Base-by-base conservation (phyloP, 2,888 invertebrate species). In the Scaptomyza caliginosa region DNA sequence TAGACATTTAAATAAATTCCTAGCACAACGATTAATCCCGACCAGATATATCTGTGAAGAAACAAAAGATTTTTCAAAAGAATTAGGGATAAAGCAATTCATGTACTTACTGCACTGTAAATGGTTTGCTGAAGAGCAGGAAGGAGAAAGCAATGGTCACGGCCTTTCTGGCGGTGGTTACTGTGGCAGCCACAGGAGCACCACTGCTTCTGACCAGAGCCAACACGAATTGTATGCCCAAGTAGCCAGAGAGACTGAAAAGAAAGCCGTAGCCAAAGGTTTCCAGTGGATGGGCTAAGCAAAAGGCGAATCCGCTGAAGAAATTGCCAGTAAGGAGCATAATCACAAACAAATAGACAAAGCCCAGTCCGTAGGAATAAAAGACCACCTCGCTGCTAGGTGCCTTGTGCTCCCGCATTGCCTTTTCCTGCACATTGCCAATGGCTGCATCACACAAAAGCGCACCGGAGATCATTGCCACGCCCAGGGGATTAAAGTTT, bases 381-480 rank as follows among this genome's bases (percentile, higher is more conserved):
- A 97, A 93, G 0, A 97, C 98, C 45, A 99, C 95, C 93, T 99
- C 98, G 70, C 96, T 95, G 91, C 97, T 98, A 0, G 95, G 93
- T 0, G 97, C 97, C 67, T 94, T 94, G 89, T 95, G 93, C 66
- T 94, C 94, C 84, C 96, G 96, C 96, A 99, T 97, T 0, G 96
- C 95, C 90, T 98, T 98, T 90, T 99, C 99, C 92, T 99, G 99
- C 0, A 98, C 96, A 92, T 99, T 99, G 17, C 99, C 99, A 72
- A 99, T 98, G 8, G 96, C 94, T 0, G 99, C 99, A 92, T 99
- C 99, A 86, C 98, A 98, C 3, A 98, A 92, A 49, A 99, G 91
- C 0, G 99, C 99, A 79, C 96, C 92, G 0, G 95, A 96, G 77
- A 96, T 96, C 92, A 96, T 94, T 0, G 94, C 88, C 0, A 96